Percentiles rank a stretch among this genome's conserved stretches.
Conservation (phyloP, 2,797 vertebrate genomes). For the Muscicapa comitata region DNA sequence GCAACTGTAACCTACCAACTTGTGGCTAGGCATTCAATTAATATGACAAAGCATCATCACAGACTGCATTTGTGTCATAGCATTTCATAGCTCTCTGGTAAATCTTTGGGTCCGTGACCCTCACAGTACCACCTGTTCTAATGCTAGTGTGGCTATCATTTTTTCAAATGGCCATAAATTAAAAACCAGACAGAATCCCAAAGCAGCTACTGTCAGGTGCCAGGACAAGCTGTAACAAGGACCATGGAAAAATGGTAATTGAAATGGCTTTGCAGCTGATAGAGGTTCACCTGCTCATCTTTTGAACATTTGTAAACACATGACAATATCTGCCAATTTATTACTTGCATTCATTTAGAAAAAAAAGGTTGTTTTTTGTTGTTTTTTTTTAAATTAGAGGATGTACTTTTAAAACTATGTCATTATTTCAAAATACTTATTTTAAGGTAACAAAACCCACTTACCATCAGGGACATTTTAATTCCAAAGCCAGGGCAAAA, state of each 20-base stretch:
- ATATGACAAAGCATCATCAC: constrained; percentile 8
- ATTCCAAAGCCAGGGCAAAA: neutral
- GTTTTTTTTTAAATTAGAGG: neutral
- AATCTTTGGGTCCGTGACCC: neutral
- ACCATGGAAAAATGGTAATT: neutral
- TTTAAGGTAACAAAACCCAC: neutral
- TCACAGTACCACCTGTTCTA: neutral
- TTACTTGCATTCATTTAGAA: neutral
- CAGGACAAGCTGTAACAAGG: neutral
- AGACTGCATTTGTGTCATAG: neutral
- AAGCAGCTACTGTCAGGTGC: neutral
- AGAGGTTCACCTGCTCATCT: neutral
- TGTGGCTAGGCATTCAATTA: neutral
- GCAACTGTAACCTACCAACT: constrained; percentile 6
- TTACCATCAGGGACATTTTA: neutral
- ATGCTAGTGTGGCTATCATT: neutral
- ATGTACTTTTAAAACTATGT: neutral
- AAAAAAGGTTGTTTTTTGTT: fast-evolving
- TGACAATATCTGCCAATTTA: neutral
- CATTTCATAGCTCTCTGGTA: neutral
- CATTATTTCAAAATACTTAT: neutral
- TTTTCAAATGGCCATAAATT: constrained; percentile 19
- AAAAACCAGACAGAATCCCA: neutral
- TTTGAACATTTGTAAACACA: neutral
- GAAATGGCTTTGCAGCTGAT: neutral